These are phyloP conservation scores for Pantelozetes paolii DNA, from an alignment of 2,888 invertebrate genomes.

Conservation along the genomic window DNA sequence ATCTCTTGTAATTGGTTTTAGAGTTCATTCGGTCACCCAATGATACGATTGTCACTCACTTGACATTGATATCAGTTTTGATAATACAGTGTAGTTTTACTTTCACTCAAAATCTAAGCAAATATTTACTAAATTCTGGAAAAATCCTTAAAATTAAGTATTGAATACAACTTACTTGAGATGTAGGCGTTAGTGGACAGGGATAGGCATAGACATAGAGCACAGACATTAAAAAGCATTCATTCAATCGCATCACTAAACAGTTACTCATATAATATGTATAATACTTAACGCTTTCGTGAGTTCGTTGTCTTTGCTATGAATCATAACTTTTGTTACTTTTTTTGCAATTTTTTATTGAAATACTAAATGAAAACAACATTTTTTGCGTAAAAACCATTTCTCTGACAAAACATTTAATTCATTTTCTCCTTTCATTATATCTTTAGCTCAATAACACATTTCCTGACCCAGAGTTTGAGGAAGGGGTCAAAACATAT, in stretches of 20 bases:
- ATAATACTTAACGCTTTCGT: background rate
- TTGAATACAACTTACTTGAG: background rate
- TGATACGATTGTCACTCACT: too few species aligned
- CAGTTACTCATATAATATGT: conserved; percentile 5
- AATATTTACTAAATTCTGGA: background rate
- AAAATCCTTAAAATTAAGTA: background rate
- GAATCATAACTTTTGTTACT: background rate
- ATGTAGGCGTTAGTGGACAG: conserved; percentile 20
- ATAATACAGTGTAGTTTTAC: background rate
- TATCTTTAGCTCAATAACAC: conserved; percentile 8
- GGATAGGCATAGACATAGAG: too few species aligned
- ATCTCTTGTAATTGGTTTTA: background rate
- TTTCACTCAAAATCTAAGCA: background rate
- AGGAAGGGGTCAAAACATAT: conserved; percentile 39
- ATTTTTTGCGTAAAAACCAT: too few species aligned
- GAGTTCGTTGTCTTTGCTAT: conserved; percentile 19
- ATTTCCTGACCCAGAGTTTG: conserved; percentile 28
- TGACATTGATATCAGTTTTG: background rate
- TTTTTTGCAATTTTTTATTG: background rate
- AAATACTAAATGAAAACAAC: too few species aligned
- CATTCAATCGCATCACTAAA: background rate
- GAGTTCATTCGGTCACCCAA: background rate
- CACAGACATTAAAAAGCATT: background rate
- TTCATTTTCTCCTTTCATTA: background rate
- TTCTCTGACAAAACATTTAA: too few species aligned